These are phyloP conservation scores for Megaleporinus macrocephalus DNA, from an alignment of 2,113 vertebrate species.

Conservation along the genomic window DNA sequence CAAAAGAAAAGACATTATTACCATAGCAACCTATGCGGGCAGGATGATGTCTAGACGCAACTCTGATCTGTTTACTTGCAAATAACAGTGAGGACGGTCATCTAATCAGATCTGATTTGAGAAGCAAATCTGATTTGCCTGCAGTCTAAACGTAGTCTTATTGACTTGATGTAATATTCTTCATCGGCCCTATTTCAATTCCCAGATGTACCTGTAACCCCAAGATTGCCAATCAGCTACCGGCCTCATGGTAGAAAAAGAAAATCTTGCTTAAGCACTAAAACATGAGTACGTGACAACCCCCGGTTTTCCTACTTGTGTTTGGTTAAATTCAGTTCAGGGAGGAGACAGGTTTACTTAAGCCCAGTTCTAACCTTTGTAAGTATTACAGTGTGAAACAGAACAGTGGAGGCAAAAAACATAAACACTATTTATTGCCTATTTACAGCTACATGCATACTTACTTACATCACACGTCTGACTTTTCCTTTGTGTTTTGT, in stretches of 20 bases:
- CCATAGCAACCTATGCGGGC: no score
- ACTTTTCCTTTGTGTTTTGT: conserved; percentile 16
- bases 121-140: no score
- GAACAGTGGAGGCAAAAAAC: conserved; percentile 21
- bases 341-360: conserved; percentile 11
- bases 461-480: conserved; percentile 26
- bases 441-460: conserved; percentile 40
- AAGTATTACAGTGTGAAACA: conserved; percentile 40
- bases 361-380: conserved; percentile 24
- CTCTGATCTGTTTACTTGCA: no score
- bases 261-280: neutral
- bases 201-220: neutral
- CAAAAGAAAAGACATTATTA: no score
- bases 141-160: neutral
- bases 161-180: conserved; percentile 21
- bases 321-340: conserved; percentile 5
- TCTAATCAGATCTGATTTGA: no score
- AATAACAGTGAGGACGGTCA: no score
- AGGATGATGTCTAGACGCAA: no score
- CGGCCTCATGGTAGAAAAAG: neutral
- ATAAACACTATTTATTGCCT: conserved; percentile 56
- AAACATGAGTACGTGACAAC: neutral
- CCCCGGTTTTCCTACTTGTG: neutral
- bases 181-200: conserved; percentile 2
- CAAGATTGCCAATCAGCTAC: neutral